phyloP scores from a whole-genome alignment of 2,797 vertebrate genomes.

The Ctenosaura bakeri region DNA sequence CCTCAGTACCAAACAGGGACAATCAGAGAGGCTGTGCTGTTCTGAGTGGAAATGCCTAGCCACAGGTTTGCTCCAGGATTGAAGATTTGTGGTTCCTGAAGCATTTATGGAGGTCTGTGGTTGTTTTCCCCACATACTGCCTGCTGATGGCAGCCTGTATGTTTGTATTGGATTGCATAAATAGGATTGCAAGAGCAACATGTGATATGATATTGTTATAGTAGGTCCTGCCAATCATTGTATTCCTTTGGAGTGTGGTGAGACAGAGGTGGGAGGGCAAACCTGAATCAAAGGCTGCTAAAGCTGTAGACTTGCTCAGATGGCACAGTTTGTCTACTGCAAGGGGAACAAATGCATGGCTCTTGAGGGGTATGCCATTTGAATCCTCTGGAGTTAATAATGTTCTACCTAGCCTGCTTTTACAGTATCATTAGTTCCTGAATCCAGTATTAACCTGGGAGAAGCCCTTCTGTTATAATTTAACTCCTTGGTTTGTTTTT shows the following conservation, averaged over 20 bases:
- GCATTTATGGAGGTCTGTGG: too few relatives aligned
- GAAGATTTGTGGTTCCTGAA: too few relatives aligned
- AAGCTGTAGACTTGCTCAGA: neutral
- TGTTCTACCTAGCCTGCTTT: neutral
- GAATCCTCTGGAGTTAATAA: neutral
- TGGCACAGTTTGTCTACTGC: neutral
- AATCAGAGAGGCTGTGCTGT: too few relatives aligned
- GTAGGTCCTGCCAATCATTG: too few relatives aligned
- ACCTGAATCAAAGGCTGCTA: neutral
- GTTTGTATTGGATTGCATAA: too few relatives aligned
- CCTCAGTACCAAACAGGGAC: too few relatives aligned
- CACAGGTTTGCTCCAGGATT: too few relatives aligned
- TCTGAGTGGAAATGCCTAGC: too few relatives aligned
- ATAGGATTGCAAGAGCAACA: too few relatives aligned
- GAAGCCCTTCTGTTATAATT: neutral
- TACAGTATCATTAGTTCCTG: neutral
- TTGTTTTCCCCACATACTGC: too few relatives aligned
- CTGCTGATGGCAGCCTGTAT: too few relatives aligned
- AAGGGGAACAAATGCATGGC: neutral
- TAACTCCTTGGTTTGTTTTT: neutral
- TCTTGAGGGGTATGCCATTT: neutral
- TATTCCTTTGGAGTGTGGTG: neutral
- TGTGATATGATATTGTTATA: too few relatives aligned
- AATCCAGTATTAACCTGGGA: neutral
- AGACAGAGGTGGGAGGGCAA: neutral